phyloP scores from a whole-genome alignment of 2,888 invertebrate genomes.

The Nephrotoma appendiculata region DNA sequence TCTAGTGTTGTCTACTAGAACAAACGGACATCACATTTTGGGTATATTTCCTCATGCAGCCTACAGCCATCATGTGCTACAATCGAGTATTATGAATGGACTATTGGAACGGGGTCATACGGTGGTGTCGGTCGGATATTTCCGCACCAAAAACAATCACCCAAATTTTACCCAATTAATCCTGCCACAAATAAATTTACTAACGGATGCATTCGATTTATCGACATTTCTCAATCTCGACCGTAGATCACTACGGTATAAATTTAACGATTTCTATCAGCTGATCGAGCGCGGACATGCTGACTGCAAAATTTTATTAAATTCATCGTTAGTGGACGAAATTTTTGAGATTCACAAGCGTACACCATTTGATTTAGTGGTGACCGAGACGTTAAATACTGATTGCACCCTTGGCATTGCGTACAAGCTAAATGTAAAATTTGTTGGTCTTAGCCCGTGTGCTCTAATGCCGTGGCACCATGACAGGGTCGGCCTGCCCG shows the following conservation, averaged over 20 bases:
- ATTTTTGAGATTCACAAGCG: conserved; percentile 20
- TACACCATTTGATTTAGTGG: conserved; percentile 39
- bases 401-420: conserved; percentile 46
- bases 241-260: background rate
- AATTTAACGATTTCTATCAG: background rate
- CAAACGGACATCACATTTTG: conserved; percentile 21
- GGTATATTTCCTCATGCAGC: conserved; percentile 34
- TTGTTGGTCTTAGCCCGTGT: conserved; percentile 40
- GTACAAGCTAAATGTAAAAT: conserved; percentile 38
- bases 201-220: conserved; percentile 25
- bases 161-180: conserved; percentile 25
- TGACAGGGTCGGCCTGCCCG: conserved; percentile 38
- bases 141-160: conserved; percentile 27
- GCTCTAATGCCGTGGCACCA: conserved; percentile 41
- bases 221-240: conserved; percentile 4
- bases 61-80: conserved; percentile 34
- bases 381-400: conserved; percentile 43
- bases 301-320: conserved; percentile 22
- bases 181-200: conserved; percentile 20
- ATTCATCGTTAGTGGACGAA: conserved; percentile 19
- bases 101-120: conserved; percentile 35
- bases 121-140: conserved; percentile 35
- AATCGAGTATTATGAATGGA: conserved; percentile 33
- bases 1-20: background rate
- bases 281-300: conserved; percentile 18